phyloP scores from a whole-genome alignment of 2,113 vertebrate species.

The Pholis gunnellus region DNA sequence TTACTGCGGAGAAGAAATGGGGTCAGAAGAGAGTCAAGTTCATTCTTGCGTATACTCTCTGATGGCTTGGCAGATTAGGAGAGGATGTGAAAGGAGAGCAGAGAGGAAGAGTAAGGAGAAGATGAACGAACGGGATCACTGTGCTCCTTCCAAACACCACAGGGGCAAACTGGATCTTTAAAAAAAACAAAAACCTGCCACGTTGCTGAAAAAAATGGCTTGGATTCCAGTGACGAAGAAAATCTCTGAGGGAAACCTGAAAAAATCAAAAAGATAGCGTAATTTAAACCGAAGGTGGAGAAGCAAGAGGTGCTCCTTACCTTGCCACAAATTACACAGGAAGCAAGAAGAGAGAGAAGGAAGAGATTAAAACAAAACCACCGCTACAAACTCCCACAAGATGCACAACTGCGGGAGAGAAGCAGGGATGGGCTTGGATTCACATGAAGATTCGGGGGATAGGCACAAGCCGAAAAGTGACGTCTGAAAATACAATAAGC shows the following conservation, averaged over 20 bases:
- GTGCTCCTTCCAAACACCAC: conserved; percentile 7
- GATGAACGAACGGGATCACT: conserved; percentile 6
- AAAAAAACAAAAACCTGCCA: background rate
- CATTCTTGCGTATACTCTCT: conserved; percentile 36
- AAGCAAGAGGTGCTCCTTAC: conserved; percentile 81
- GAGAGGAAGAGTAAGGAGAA: conserved; percentile 17
- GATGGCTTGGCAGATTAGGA: conserved; percentile 28
- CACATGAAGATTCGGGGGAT: conserved; percentile 10
- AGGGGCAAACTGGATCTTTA: background rate
- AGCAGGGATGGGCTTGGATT: conserved; percentile 60
- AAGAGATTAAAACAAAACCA: conserved; percentile 76
- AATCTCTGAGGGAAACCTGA: conserved; percentile 59
- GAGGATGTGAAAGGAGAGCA: conserved; percentile 32
- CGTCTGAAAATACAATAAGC: background rate
- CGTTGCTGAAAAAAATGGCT: conserved; percentile 5
- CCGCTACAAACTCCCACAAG: conserved; percentile 33
- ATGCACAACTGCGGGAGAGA: conserved; percentile 62
- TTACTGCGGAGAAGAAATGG: conserved; percentile 59
- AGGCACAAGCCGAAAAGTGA: background rate
- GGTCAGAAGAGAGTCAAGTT: conserved; percentile 63
- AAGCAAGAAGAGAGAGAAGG: conserved; percentile 81
- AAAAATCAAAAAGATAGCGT: conserved; percentile 47
- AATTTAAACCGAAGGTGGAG: conserved; percentile 41
- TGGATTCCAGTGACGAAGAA: conserved; percentile 10
- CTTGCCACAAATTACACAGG: conserved; percentile 85